Evolutionary conservation across 2,888 invertebrate genomes (phyloP).

Genomic region (Halictus quadricinctus): DNA sequence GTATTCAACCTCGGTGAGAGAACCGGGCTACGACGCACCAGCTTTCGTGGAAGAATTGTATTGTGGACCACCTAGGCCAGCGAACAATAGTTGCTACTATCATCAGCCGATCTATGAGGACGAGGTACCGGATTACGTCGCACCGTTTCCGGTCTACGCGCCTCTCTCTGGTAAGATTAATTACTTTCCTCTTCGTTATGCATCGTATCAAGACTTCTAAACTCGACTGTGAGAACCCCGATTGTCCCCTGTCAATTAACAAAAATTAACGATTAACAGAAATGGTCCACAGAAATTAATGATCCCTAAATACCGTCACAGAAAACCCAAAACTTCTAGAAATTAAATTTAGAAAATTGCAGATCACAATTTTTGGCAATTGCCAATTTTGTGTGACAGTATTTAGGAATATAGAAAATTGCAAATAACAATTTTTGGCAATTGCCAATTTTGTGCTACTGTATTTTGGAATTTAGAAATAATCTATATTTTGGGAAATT

Average conservation of each 20-base stretch:
- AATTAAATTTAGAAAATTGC: background rate
- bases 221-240: background rate
- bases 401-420: too few species aligned
- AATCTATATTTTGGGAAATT: too few species aligned
- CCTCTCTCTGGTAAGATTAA: constrained; percentile 76
- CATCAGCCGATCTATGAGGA: constrained; percentile 79
- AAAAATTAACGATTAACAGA: background rate
- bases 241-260: background rate
- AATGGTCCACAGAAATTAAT: background rate
- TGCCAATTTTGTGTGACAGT: background rate
- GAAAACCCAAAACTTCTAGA: background rate
- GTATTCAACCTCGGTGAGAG: constrained; percentile 71
- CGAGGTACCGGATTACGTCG: constrained; percentile 73
- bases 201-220: constrained; percentile 11
- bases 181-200: constrained; percentile 12
- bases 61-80: constrained; percentile 71
- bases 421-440: too few species aligned
- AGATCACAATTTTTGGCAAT: background rate
- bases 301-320: background rate
- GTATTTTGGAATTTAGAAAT: background rate
- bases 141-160: constrained; percentile 75
- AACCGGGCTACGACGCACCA: constrained; percentile 77
- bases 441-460: background rate
- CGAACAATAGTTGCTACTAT: constrained; percentile 72
- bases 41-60: constrained; percentile 78